Evolutionary conservation across 2,888 invertebrate genomes (phyloP).

Genomic region (Nebria salina): DNA sequence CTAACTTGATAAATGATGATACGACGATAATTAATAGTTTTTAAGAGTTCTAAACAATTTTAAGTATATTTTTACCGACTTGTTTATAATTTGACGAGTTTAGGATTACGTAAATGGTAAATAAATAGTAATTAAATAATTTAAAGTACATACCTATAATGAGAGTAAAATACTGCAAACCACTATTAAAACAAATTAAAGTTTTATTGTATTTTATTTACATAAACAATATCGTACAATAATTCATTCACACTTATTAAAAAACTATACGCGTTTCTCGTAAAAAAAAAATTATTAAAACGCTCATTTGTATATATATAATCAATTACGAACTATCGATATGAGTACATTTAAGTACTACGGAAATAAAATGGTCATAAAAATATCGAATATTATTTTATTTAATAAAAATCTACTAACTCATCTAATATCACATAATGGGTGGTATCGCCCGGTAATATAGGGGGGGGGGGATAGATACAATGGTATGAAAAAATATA

Average conservation of each 20-base stretch:
- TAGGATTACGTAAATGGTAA: no score
- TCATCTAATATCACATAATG: slow-evolving; percentile 41
- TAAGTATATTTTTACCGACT: no score
- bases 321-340: slow-evolving; percentile 32
- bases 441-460: slow-evolving; percentile 33
- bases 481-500: not conserved
- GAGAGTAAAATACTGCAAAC: no score
- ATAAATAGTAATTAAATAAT: no score
- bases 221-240: slow-evolving; percentile 9
- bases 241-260: slow-evolving; percentile 35
- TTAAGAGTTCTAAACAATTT: no score
- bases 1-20: no score
- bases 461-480: slow-evolving; percentile 10
- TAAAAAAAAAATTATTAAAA: no score
- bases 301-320: slow-evolving; percentile 8
- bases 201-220: slow-evolving; percentile 19
- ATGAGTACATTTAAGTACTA: slow-evolving; percentile 53
- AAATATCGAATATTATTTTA: slow-evolving; percentile 36
- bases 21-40: no score
- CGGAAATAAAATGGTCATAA: slow-evolving; percentile 35
- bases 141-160: no score
- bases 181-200: no score
- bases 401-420: slow-evolving; percentile 27
- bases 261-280: slow-evolving; percentile 33
- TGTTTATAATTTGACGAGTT: no score